phyloP scores from a whole-genome alignment of 2,888 invertebrate species.

The Osmoderma eremita region DNA sequence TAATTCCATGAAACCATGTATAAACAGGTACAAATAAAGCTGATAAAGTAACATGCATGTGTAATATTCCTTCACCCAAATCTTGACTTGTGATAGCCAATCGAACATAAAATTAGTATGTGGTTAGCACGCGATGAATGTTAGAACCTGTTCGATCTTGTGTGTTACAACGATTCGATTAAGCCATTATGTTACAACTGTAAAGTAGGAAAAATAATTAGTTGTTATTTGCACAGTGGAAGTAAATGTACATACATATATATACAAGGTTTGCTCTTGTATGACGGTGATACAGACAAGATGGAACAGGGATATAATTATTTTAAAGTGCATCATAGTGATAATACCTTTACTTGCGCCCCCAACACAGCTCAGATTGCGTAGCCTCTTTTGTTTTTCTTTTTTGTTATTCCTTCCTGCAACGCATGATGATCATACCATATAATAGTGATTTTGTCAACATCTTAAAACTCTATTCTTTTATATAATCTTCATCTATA shows the following conservation, averaged over 20 bases:
- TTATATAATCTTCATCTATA: too few relatives aligned
- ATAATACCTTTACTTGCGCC: slow-evolving; percentile 67
- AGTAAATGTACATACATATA: slow-evolving; percentile 10
- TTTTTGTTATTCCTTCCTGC: slow-evolving; percentile 62
- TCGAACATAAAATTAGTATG: slow-evolving; percentile 32
- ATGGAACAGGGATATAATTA: slow-evolving; percentile 47
- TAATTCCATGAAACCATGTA: too few relatives aligned
- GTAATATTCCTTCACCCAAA: slow-evolving; percentile 32
- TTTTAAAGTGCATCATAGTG: slow-evolving; percentile 48
- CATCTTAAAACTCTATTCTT: slow-evolving; percentile 9
- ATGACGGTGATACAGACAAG: slow-evolving; percentile 42
- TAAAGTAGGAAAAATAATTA: slow-evolving; percentile 19
- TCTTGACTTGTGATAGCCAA: slow-evolving; percentile 18
- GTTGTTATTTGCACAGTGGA: slow-evolving; percentile 16
- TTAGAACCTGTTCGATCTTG: slow-evolving; percentile 49
- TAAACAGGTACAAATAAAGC: slow-evolving; percentile 20
- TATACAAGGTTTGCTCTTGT: slow-evolving; percentile 13
- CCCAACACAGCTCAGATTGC: slow-evolving; percentile 73
- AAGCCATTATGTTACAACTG: slow-evolving; percentile 28
- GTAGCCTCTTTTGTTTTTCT: slow-evolving; percentile 68
- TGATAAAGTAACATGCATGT: slow-evolving; percentile 27
- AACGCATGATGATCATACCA: slow-evolving; percentile 56
- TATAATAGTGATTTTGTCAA: slow-evolving; percentile 21
- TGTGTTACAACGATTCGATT: slow-evolving; percentile 40
- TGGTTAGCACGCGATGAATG: slow-evolving; percentile 44